Percentiles rank a stretch among this genome's conserved stretches.
Evolutionary conservation across 2,888 invertebrate genomes (phyloP).

Genomic region (Mechanitis mazaeus): DNA sequence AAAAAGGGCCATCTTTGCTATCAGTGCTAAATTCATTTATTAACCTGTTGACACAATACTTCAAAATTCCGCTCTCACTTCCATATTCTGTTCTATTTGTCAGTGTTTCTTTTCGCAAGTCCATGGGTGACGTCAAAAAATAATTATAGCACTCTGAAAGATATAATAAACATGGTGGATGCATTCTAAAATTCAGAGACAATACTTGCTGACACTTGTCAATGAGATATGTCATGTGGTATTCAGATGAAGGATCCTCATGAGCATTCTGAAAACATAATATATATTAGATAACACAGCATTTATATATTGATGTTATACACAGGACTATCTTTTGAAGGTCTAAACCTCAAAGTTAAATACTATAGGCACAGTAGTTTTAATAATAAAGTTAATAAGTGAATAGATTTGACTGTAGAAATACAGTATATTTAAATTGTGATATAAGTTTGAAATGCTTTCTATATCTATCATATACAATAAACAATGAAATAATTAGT

Average conservation of each 20-base stretch:
- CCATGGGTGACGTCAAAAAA: slow-evolving; percentile 57
- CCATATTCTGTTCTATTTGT: slow-evolving; percentile 53
- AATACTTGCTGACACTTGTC: slow-evolving; percentile 57
- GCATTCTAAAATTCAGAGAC: slow-evolving; percentile 52
- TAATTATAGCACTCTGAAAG: slow-evolving; percentile 45
- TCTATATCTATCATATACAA: no score
- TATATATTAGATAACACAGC: background rate
- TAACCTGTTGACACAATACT: slow-evolving; percentile 61
- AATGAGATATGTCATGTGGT: slow-evolving; percentile 46
- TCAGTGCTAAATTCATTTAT: slow-evolving; percentile 54
- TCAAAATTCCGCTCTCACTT: slow-evolving; percentile 53
- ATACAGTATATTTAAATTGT: no score
- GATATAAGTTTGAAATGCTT: no score
- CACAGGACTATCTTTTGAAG: slow-evolving; percentile 33
- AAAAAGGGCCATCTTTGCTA: slow-evolving; percentile 51
- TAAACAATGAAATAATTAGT: no score
- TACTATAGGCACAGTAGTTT: no score
- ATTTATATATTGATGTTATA: slow-evolving; percentile 34
- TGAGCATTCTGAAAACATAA: slow-evolving; percentile 63
- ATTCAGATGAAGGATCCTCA: slow-evolving; percentile 48
- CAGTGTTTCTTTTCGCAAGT: slow-evolving; percentile 50
- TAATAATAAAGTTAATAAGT: no score
- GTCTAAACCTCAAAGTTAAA: no score
- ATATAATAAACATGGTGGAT: slow-evolving; percentile 43
- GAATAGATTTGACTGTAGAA: no score